phyloP scores from a whole-genome alignment of 2,113 vertebrate genomes.

The Thalassarche chlororhynchos region DNA sequence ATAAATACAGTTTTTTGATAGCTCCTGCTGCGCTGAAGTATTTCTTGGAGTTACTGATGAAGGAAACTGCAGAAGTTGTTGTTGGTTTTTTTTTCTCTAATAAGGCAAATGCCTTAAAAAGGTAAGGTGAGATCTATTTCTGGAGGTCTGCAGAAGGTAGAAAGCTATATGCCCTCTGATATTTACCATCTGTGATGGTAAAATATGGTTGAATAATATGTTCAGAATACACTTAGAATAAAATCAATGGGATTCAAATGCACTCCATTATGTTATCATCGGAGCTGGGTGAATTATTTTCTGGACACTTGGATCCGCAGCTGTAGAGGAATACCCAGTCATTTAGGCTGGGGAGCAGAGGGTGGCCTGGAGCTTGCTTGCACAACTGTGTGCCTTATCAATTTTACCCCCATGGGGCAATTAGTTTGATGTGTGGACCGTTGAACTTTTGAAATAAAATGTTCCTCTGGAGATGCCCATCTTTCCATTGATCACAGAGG shows the following conservation, averaged over 20 bases:
- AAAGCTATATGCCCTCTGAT: not conserved
- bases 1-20: not conserved
- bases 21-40: not conserved
- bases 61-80: not conserved
- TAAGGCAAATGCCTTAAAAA: not conserved
- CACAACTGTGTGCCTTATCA: not conserved
- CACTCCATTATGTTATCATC: rapidly evolving
- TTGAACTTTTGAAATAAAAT: not conserved
- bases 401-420: not conserved
- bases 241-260: not conserved
- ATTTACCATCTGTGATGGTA: not conserved
- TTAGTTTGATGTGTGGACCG: not conserved
- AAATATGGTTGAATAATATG: not conserved
- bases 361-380: not conserved
- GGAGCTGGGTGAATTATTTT: not conserved
- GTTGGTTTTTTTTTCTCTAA: not conserved
- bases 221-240: not conserved
- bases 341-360: not conserved
- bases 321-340: not conserved
- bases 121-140: not conserved
- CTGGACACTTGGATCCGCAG: not conserved
- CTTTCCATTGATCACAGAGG: not conserved
- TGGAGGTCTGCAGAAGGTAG: not conserved
- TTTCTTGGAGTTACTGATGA: not conserved
- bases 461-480: not conserved